Percentiles rank a stretch among this genome's conserved stretches.
Conservation (phyloP, 2,797 vertebrate genomes). For the Lerista edwardsae region DNA sequence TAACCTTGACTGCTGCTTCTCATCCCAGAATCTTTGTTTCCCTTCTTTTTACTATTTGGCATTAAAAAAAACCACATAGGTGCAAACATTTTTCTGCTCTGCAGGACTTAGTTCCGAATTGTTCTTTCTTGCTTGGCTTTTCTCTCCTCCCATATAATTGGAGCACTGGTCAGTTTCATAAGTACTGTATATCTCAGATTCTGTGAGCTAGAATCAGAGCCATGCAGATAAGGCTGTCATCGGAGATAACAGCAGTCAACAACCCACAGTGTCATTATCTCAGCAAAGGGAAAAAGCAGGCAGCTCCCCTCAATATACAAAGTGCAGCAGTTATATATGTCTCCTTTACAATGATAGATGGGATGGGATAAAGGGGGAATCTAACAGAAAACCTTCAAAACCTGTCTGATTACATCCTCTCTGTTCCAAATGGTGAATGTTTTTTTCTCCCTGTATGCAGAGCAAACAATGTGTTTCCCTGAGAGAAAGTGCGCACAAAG, state of each 20-base stretch:
- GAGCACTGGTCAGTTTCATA: slow-evolving; percentile 69
- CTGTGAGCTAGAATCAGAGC: slow-evolving; percentile 71
- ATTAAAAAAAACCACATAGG: background rate
- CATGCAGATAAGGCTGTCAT: slow-evolving; percentile 79
- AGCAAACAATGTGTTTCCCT: slow-evolving; percentile 39
- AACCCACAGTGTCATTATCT: slow-evolving; percentile 74
- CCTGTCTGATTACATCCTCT: slow-evolving; percentile 57
- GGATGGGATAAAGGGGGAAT: slow-evolving; percentile 66
- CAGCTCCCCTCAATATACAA: slow-evolving; percentile 72
- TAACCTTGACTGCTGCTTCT: background rate
- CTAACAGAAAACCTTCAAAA: slow-evolving; percentile 70
- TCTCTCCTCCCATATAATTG: slow-evolving; percentile 18
- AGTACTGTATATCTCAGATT: slow-evolving; percentile 71
- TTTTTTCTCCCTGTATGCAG: slow-evolving; percentile 6
- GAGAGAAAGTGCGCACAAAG: background rate
- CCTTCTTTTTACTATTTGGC: background rate
- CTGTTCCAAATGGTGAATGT: slow-evolving; percentile 43
- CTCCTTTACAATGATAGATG: slow-evolving; percentile 76
- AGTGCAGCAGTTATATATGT: slow-evolving; percentile 71
- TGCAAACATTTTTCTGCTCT: slow-evolving; percentile 27
- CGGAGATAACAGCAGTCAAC: slow-evolving; percentile 79
- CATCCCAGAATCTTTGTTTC: background rate
- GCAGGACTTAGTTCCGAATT: background rate
- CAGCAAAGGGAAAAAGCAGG: slow-evolving; percentile 72
- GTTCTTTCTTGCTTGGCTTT: background rate